Evolutionary conservation across 2,797 vertebrate species (phyloP).

Genomic region (Kryptopterus vitreolus): DNA sequence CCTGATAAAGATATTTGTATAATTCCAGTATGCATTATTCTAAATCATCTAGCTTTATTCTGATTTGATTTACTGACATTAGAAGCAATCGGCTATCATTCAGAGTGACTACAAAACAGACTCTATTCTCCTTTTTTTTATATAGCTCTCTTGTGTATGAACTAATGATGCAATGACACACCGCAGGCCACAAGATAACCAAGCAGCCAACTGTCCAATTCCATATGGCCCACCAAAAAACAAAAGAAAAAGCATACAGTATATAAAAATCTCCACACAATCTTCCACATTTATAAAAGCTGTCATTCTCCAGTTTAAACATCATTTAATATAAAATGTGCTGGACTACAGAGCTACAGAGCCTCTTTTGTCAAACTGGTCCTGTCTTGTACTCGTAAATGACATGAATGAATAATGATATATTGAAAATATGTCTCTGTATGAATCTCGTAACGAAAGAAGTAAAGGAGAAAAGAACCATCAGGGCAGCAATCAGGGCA

Average conservation of each 20-base stretch:
- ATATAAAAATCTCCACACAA: background rate
- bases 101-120: background rate
- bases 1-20: too few species aligned
- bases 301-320: background rate
- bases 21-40: too few species aligned
- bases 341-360: background rate
- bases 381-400: background rate
- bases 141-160: background rate
- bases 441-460: conserved; percentile 81
- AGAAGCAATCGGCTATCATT: background rate
- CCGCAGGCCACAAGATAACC: background rate
- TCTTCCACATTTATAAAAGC: background rate
- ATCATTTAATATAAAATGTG: conserved; percentile 6
- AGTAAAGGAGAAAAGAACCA: conserved; percentile 66
- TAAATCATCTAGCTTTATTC: background rate
- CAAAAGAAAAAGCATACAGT: background rate
- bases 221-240: conserved; percentile 7
- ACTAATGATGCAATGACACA: conserved; percentile 18
- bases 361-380: background rate
- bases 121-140: background rate
- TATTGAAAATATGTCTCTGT: background rate
- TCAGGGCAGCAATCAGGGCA: conserved; percentile 91
- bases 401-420: conserved; percentile 30
- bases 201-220: conserved; percentile 11
- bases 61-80: background rate